Evolutionary conservation across 1,140 invertebrate genomes (phyloP), one percentile per base, ranked within the genome.

Genomic region (Drosophila nasuta): DNA sequence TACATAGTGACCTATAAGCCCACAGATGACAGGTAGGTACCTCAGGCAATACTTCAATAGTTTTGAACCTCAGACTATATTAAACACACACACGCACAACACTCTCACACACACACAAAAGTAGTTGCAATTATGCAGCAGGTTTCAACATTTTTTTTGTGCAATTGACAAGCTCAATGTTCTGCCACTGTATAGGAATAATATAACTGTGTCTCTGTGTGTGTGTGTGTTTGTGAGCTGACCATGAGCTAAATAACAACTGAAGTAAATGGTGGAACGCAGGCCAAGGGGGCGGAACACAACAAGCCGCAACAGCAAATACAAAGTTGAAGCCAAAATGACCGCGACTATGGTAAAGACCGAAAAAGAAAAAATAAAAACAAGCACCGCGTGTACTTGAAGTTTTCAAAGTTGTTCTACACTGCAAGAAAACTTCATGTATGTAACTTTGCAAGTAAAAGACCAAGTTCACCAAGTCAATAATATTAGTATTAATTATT

Each of bases 1-100:
- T 97, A 97, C 93, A 96, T 97, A 92, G 96, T 97, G 85, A 96
- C 95, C 13, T 97, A 97, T 59, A 92, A 92, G 73, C 91, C 91
- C 48, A 92, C 91, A 59, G 91, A 92, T 79, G 91, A 91, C 85
- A 92, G 91, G 91, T 92, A 92, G 81, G 88, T 88, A 88, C 77
- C 77, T 74, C 73, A 74, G 80, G 76, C 68, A 81, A 30, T 58
- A 66, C 13, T 83, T 25, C 20, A 25, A 25, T 25, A 25, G 20
- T 25, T 3, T 15, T 15, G 15, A 15, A 15, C 15, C 15, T 1
- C 0, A 15, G 35, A 5, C 17, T 49, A 43, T 25, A 25, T 25
- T 25, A 25, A 25, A 25, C 20, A 15, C 17, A 4, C 20, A 25
- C 20, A 20, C 20, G 20, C 20, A 20, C 51, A 7, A 11, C 1